Base-by-base conservation (phyloP, 2,888 invertebrate genomes). In the Spilosoma lubricipeda region DNA sequence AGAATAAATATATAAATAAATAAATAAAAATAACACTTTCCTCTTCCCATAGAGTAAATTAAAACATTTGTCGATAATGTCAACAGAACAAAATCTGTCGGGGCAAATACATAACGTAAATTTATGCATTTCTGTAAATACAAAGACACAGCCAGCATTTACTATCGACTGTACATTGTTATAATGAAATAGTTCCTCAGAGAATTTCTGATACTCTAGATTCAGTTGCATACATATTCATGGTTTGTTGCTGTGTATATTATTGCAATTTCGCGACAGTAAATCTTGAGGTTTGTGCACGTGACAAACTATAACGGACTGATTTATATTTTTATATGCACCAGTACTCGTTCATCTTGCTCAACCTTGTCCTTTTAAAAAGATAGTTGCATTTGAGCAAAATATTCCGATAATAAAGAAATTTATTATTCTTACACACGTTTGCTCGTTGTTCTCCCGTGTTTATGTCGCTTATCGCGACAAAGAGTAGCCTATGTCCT, bases 241-340 rank as follows among this genome's bases (percentile, higher is more conserved):
- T 63, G 18, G 63, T 30, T 30, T 27, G 15, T 63, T 48, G 20
- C 20, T 63, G 63, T 63, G 30, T 63, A 63, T 30, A 30, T 27
- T 30, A 27, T 30, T 63, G 63, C 63, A 63, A 63, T 63, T 63
- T 30, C 8, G 18, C 30, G 30, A 27, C 30, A 63, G 30, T 63
- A 63, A 63, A 63, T 63, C 63, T 1, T 30, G 18, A 15, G 59
- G 59, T 59, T 59, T 8, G 7, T 30, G 30, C 15, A 30, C 63
- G 30, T 63, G 30, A 63, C 30, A 30, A 30, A 63, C 27, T 63
- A 27, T 63, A 63, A 63, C 30, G 30, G 30, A 30, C 30, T 84
- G 30, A 36, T 66, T 39, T 39, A 63, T 7, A 63, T 63, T 63
- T 63, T 30, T 63, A 63, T 63, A 30, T 63, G 63, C 63, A 63